Evolutionary conservation across 2,797 vertebrate genomes (phyloP).

Genomic region (Nannoperca obscura): DNA sequence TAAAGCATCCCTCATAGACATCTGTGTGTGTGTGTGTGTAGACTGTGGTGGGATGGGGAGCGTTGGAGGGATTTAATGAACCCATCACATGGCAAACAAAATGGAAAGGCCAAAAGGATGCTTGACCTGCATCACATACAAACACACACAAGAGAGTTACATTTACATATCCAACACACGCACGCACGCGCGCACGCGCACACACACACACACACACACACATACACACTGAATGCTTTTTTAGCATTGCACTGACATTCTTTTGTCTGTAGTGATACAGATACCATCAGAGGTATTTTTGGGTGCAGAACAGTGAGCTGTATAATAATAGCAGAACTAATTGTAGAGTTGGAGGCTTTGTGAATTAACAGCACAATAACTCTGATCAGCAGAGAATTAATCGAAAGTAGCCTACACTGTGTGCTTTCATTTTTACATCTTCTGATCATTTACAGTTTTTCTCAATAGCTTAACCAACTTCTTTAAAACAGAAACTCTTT

Average conservation of each 20-base stretch:
- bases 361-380: conserved; percentile 8
- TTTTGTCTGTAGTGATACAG: neutral
- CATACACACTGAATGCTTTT: neutral
- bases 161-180: conserved; percentile 30
- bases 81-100: conserved; percentile 94
- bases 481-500: no score
- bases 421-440: neutral
- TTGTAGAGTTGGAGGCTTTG: neutral
- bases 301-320: neutral
- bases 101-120: conserved; percentile 87
- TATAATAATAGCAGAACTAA: neutral
- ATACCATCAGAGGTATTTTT: neutral
- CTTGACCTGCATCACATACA: conserved; percentile 81
- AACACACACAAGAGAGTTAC: conserved; percentile 13
- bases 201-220: conserved; percentile 4
- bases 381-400: neutral
- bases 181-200: conserved; percentile 8
- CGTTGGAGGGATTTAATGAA: conserved; percentile 82
- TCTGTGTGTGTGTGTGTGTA: conserved; percentile 60
- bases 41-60: neutral
- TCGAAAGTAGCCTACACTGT: neutral
- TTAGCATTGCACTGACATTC: neutral
- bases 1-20: conserved; percentile 87
- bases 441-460: no score
- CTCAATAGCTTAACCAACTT: no score